Base-by-base conservation (phyloP, 2,797 vertebrate genomes). In the Periparus ater region DNA sequence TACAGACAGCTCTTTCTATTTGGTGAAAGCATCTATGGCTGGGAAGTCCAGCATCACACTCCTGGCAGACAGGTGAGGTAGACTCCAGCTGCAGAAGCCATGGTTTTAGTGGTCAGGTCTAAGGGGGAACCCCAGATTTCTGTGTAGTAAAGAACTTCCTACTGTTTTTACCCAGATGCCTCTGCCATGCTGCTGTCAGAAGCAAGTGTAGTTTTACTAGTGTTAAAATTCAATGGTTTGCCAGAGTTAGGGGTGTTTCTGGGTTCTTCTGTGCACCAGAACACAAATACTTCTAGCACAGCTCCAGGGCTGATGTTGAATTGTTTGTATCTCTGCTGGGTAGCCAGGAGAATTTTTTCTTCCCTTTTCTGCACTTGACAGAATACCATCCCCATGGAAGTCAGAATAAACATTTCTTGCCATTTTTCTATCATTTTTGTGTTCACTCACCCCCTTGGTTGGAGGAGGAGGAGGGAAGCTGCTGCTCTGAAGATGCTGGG, bases 61-160 rank as follows among this genome's bases (percentile, higher is more conserved):
- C 53, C 94, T 98, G 54, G 82, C 91, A 60, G 96, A 98, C 87
- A 98, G 98, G 98, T 99, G 75, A 90, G 72, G 75, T 68, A 44
- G 26, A 20, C 9, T 87, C 38, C 61, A 78, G 40, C 40, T 40
- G 32, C 45, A 32, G 5, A 30, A 36, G 27, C 42, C 4, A 0
- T 63, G 45, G 40, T 18, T 72, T 1, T 1, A 54, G 23, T 34
- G 57, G 6, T 70, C 51, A 44, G 25, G 34, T 74, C 23, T 47
- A 40, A 20, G 26, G 83, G 45, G 34, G 23, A 87, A 2, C 15
- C 11, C 21, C 61, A 57, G 26, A 36, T 34, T 67, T 85, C 68
- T 53, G 22, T 77, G 47, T 36, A 25, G 22, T 9, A 44, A 40
- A 70, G 32, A 84, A 29, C 10, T 67, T 88, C 17, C 40, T 51